A percentile compares a stretch with the other conserved stretches of the same genome.
These are phyloP conservation scores for Damaliscus lunatus DNA, from an alignment of 2,113 vertebrate species.

Conservation along the genomic window DNA sequence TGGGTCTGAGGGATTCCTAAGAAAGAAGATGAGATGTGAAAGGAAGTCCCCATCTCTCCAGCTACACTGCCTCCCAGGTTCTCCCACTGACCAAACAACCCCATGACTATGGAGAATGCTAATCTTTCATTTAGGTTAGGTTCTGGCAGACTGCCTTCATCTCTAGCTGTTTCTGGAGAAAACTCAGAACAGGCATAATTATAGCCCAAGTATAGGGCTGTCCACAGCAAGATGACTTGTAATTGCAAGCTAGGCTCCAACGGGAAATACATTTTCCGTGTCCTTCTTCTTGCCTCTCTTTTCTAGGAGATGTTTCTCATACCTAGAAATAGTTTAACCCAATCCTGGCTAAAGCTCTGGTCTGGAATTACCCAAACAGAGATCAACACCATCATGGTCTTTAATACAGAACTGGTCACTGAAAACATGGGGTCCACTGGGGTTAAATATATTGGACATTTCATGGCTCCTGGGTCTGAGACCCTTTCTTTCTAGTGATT, in stretches of 20 bases:
- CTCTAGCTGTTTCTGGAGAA: not conserved
- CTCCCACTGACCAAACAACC: not conserved
- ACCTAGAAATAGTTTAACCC: not conserved
- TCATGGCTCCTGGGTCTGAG: not conserved
- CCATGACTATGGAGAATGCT: not conserved
- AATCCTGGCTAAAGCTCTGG: not conserved
- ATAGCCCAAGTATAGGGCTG: not conserved
- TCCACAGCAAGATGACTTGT: not conserved
- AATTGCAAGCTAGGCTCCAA: slow-evolving; percentile 35
- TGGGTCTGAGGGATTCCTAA: not conserved
- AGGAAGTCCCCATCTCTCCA: not conserved
- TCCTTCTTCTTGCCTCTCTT: not conserved
- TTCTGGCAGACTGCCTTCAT: not conserved
- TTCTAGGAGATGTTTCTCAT: not conserved
- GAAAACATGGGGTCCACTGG: not conserved
- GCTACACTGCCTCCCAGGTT: not conserved
- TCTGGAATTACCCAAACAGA: not conserved
- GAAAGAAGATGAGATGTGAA: not conserved
- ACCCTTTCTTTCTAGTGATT: not conserved
- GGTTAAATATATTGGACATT: not conserved
- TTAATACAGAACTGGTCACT: not conserved
- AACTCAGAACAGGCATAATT: not conserved
- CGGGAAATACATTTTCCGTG: not conserved
- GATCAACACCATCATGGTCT: not conserved
- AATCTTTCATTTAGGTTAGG: not conserved